phyloP scores from a whole-genome alignment of 2,113 vertebrate species.

The Triplophysa tibetana region DNA sequence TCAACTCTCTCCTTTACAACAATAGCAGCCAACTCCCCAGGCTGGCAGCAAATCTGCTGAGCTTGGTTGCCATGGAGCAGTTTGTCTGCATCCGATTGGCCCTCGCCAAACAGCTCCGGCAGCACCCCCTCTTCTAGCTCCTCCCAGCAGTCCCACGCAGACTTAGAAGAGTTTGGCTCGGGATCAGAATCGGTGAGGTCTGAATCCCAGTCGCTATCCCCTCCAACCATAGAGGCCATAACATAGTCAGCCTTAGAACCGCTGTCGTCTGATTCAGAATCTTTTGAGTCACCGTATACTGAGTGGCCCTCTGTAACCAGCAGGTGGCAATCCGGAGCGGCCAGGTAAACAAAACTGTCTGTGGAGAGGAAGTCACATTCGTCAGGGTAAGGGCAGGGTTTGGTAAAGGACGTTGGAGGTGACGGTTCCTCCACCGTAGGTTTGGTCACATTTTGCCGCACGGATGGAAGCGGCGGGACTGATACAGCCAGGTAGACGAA shows the following conservation, averaged over 20 bases:
- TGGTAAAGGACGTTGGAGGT: constrained; percentile 45
- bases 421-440: constrained; percentile 28
- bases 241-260: constrained; percentile 72
- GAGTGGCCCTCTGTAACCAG: constrained; percentile 68
- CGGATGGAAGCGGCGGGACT: constrained; percentile 55
- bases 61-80: constrained; percentile 48
- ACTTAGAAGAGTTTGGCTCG: constrained; percentile 55
- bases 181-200: constrained; percentile 71
- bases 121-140: constrained; percentile 61
- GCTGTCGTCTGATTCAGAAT: constrained; percentile 75
- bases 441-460: constrained; percentile 44
- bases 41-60: constrained; percentile 45
- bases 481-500: constrained; percentile 79
- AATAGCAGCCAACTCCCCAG: constrained; percentile 45
- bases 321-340: constrained; percentile 75
- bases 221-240: constrained; percentile 68
- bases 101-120: constrained; percentile 54
- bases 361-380: constrained; percentile 79
- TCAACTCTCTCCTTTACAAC: constrained; percentile 26
- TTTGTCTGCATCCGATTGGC: constrained; percentile 36
- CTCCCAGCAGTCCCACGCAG: constrained; percentile 70
- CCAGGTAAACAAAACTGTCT: constrained; percentile 79
- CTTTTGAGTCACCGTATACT: constrained; percentile 67
- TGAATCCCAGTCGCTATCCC: constrained; percentile 79
- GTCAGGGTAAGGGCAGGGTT: constrained; percentile 61